phyloP scores from a whole-genome alignment of 2,888 invertebrate genomes.

The Galerucella nymphaeae region DNA sequence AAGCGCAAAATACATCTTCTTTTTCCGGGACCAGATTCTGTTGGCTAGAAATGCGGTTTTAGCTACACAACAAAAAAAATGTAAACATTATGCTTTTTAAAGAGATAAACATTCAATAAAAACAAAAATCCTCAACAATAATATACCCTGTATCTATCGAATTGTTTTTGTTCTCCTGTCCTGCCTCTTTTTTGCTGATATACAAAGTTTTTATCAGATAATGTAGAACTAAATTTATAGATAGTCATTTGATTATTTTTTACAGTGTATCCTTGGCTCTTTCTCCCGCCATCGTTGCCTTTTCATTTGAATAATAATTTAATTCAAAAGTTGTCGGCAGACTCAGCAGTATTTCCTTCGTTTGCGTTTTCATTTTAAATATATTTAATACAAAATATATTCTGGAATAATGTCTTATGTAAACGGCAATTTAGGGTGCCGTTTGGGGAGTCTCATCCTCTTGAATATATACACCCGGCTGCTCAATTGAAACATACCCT shows the following conservation, averaged over 20 bases:
- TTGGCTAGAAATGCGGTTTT: constrained; percentile 35
- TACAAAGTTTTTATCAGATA: too few relatives aligned
- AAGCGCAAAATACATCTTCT: constrained; percentile 60
- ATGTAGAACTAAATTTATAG: too few relatives aligned
- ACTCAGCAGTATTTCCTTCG: constrained; percentile 56
- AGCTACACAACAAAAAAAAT: constrained; percentile 29
- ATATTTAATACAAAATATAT: constrained; percentile 57
- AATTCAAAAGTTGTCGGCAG: constrained; percentile 57
- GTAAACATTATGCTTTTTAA: too few relatives aligned
- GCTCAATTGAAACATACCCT: constrained; percentile 34
- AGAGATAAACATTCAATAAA: too few relatives aligned
- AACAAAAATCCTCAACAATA: too few relatives aligned
- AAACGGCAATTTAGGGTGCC: constrained; percentile 47
- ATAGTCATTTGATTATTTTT: constrained; percentile 10
- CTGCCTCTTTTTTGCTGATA: too few relatives aligned
- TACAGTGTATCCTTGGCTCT: constrained; percentile 27
- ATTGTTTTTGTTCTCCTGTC: too few relatives aligned
- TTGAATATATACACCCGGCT: constrained; percentile 15
- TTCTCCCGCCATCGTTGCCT: constrained; percentile 50
- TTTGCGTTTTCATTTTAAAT: constrained; percentile 60
- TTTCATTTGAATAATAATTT: constrained; percentile 62
- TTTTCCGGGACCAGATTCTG: constrained; percentile 53
- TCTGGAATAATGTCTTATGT: constrained; percentile 51
- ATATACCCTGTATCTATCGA: too few relatives aligned
- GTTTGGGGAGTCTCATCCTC: constrained; percentile 17